phyloP scores from a whole-genome alignment of 2,888 invertebrate genomes.

The Oscheius sp. region DNA sequence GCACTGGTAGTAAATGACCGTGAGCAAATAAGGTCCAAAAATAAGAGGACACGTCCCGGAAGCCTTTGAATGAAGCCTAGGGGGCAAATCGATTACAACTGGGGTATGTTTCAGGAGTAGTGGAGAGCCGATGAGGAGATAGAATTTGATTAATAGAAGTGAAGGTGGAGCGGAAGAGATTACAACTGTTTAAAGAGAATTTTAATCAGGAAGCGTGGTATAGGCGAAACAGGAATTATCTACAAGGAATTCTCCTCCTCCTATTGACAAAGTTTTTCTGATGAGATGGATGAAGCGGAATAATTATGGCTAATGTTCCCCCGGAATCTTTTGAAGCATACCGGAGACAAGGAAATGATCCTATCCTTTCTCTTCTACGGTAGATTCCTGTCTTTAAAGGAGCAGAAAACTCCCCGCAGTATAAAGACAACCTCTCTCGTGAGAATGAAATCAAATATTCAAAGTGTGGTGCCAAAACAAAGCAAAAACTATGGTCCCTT shows the following conservation, averaged over 20 bases:
- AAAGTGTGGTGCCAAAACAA: not conserved
- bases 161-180: not conserved
- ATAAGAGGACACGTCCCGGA: conserved; percentile 9
- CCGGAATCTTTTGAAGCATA: too few relatives aligned
- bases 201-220: too few relatives aligned
- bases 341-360: too few relatives aligned
- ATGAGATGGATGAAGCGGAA: too few relatives aligned
- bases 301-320: too few relatives aligned
- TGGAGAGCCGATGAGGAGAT: not conserved
- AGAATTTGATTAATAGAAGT: conserved; percentile 11
- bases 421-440: not conserved
- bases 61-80: conserved; percentile 23
- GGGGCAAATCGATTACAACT: conserved; percentile 32
- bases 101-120: conserved; percentile 2
- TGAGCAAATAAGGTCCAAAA: conserved; percentile 10
- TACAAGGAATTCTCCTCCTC: too few relatives aligned
- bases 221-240: too few relatives aligned
- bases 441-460: conserved; percentile 2
- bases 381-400: too few relatives aligned
- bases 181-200: too few relatives aligned
- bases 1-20: not conserved
- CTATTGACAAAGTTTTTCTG: too few relatives aligned
- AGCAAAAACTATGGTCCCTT: not conserved
- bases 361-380: too few relatives aligned
- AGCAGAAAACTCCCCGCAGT: too few relatives aligned